Evolutionary conservation across 2,797 vertebrate genomes (phyloP), one percentile per base, ranked within the genome.

Genomic region (Aldrovandia affinis): DNA sequence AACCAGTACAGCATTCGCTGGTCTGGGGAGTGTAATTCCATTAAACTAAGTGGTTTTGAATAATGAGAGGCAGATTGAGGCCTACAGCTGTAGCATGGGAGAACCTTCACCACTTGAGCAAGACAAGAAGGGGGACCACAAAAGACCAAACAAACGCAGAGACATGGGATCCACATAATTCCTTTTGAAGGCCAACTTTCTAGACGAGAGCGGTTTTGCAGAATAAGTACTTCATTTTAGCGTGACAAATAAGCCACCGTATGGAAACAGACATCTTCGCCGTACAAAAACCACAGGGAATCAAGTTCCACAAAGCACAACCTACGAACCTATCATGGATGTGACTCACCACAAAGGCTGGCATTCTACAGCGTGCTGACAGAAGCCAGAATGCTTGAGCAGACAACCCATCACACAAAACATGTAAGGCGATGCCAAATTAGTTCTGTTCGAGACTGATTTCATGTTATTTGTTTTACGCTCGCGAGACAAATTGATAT

Each of bases 401-500:
- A 77, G 73, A 47, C 44, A 77, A n/a, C 39, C 68, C 73, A 77
- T 77, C 39, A 77, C 22, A 47, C 73, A 77, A n/a, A 20, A 47
- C 73, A 70, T 70, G 65, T 70, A 3, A 22, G 42, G 39, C 7
- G 42, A 77, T 77, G 22, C 42, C 73, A 44, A 77, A 44, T 47
- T 77, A 77, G 20, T 47, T 42, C 42, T 77, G 10, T 77, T 77
- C 73, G n/a, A 47, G 22, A 42, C 73, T 77, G 22, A 47, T 47
- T 47, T 77, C 9, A 36, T 77, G 39, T 47, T 77, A 77, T 77
- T 77, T 77, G 73, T 77, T 77, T 77, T n/a, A 77, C 42, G 39
- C 73, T 77, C 73, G 61, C 30, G 10, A 28, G 59, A 33, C 65
- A 65, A 44, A 18, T n/a, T 54, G 83, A 79, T 61, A 80, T 47